Base-by-base conservation (phyloP, 1,140 invertebrate species). In the Alviniconcha marisindica region DNA sequence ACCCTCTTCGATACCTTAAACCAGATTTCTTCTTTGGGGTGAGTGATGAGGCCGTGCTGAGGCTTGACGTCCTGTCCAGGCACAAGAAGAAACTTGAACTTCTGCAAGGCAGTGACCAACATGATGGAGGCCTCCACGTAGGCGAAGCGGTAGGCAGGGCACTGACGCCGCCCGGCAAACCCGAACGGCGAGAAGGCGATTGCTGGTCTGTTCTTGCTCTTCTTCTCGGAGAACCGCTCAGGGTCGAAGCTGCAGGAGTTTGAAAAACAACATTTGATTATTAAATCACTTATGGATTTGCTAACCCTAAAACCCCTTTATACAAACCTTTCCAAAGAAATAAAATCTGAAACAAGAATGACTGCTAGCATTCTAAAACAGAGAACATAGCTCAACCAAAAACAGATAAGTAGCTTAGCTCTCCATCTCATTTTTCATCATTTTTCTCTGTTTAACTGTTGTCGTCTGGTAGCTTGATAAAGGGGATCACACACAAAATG, bases 171-270 rank as follows among this genome's bases (percentile, higher is more conserved):
- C 0, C 91, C 92, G 81, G 90, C 91, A 90, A 92, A 92, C 42
- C 91, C 92, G 88, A 91, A 93, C 33, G 92, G 91, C 51, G 85
- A 66, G 82, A 92, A 93, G 10, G 88, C 83, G 36, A 90, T 80
- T 0, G 85, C 0, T 69, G 87, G 87, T 77, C 85, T 78, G 14
- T 15, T 80, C 54, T 89, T 90, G 44, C 54, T 81, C 38, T 89
- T 88, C 51, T 89, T 86, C 56, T 78, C 18, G 54, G 77, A 88
- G 69, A 93, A 92, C 60, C 92, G 80, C 54, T 93, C 91, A n/a
- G 92, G 92, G 85, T 92, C 89, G 89, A 93, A 93, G 63, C 91
- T 92, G 83, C 33, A 88, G 86, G 69, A 33, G n/a, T n/a, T n/a
- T n/a, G n/a, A n/a, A n/a, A n/a, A n/a, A n/a, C n/a, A n/a, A n/a